phyloP scores from a whole-genome alignment of 2,113 vertebrate genomes.

The Takifugu bimaculatus region DNA sequence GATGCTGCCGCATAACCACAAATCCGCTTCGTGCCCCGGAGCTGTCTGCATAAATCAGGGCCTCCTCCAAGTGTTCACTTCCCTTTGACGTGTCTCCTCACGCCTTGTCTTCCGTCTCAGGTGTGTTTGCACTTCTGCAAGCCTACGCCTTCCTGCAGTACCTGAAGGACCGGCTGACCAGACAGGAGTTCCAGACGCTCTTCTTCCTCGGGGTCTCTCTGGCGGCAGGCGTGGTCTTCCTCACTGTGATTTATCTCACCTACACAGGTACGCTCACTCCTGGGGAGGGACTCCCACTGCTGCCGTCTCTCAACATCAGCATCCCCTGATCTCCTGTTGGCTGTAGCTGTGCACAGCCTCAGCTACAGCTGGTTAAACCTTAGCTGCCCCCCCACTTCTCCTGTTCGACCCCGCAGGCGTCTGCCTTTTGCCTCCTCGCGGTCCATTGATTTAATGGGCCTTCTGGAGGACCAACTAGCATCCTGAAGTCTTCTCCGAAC shows the following conservation, averaged over 20 bases:
- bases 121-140: constrained; percentile 94
- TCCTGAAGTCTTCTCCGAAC: too few species aligned
- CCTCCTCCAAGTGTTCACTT: constrained; percentile 41
- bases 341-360: constrained; percentile 5
- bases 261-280: constrained; percentile 83
- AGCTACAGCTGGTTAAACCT: constrained; percentile 20
- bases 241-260: constrained; percentile 94
- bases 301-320: too few species aligned
- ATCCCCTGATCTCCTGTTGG: not conserved
- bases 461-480: too few species aligned
- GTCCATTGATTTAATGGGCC: not conserved
- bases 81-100: constrained; percentile 17
- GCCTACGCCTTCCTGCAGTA: constrained; percentile 94
- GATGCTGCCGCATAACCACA: constrained; percentile 9
- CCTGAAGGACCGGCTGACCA: constrained; percentile 89
- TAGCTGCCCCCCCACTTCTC: constrained; percentile 4
- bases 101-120: constrained; percentile 61
- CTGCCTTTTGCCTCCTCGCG: constrained; percentile 1
- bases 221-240: constrained; percentile 86
- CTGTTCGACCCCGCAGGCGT: not conserved
- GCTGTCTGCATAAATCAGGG: constrained; percentile 27
- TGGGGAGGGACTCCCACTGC: not conserved
- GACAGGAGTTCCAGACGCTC: constrained; percentile 93
- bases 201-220: constrained; percentile 92
- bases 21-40: constrained; percentile 29